These are phyloP conservation scores for Pseudomugil gertrudae DNA, from an alignment of 2,797 vertebrate species.

Conservation along the genomic window DNA sequence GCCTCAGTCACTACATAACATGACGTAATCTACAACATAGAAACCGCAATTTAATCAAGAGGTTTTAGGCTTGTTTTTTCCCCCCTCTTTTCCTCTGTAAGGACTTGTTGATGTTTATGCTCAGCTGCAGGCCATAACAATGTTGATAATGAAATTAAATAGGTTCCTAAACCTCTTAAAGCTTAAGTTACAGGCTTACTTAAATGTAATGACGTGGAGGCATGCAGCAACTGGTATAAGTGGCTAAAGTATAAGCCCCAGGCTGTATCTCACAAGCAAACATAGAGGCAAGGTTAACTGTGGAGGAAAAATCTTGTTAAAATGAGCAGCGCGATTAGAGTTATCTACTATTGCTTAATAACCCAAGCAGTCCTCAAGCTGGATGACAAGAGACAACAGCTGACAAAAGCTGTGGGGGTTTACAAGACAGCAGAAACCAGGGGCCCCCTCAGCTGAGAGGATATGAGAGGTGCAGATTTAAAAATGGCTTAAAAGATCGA, in stretches of 20 bases:
- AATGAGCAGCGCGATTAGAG: constrained; percentile 51
- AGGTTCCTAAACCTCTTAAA: constrained; percentile 45
- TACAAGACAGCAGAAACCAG: constrained; percentile 10
- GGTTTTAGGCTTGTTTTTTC: background rate
- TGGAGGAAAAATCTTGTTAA: constrained; percentile 54
- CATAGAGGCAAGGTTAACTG: constrained; percentile 25
- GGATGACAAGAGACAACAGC: constrained; percentile 38
- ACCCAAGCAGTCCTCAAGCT: constrained; percentile 14
- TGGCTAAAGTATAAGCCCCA: constrained; percentile 37
- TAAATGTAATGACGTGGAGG: constrained; percentile 50
- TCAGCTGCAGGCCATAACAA: constrained; percentile 28
- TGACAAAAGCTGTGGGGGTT: constrained; percentile 32
- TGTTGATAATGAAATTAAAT: constrained; percentile 52
- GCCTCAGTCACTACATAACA: constrained; percentile 5
- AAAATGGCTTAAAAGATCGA: background rate
- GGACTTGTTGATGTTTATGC: constrained; percentile 15
- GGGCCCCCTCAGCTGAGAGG: background rate
- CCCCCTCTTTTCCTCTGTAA: background rate
- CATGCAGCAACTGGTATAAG: constrained; percentile 50
- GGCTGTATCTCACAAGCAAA: constrained; percentile 21
- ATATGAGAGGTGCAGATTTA: background rate
- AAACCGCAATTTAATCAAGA: background rate
- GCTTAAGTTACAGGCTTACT: constrained; percentile 40
- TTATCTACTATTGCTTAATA: constrained; percentile 32
- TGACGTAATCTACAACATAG: background rate